Percentiles rank a stretch among this genome's conserved stretches.
Evolutionary conservation across 2,113 vertebrate genomes (phyloP).

Genomic region (Cinclus cinclus): DNA sequence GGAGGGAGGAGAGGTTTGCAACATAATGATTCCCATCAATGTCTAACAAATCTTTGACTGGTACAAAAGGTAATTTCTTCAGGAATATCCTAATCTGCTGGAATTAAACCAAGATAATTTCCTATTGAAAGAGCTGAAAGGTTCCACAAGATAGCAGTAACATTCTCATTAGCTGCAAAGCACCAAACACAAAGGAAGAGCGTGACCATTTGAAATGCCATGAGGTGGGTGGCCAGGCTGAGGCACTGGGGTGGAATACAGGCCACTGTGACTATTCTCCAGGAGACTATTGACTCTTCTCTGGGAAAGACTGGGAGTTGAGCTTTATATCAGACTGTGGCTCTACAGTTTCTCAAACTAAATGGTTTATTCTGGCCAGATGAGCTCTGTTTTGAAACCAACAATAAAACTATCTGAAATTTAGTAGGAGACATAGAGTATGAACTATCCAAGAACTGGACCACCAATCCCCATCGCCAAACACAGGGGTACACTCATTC

Average conservation of each 20-base stretch:
- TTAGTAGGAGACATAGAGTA: background rate
- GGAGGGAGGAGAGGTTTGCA: background rate
- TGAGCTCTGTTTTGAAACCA: background rate
- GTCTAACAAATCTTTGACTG: background rate
- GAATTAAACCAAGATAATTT: background rate
- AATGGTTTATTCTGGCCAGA: background rate
- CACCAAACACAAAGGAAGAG: background rate
- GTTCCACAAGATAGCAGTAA: background rate
- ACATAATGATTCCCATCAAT: background rate
- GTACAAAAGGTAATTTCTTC: background rate
- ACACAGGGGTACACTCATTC: fast-evolving
- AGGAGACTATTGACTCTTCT: background rate
- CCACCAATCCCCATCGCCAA: background rate
- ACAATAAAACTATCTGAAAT: background rate
- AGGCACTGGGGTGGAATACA: background rate
- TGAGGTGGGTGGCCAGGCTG: background rate
- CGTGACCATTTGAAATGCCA: background rate
- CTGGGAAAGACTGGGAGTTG: background rate
- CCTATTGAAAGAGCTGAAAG: background rate
- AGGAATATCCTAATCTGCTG: background rate
- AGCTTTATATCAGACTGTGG: fast-evolving
- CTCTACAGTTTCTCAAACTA: background rate
- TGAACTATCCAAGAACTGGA: background rate
- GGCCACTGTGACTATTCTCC: background rate
- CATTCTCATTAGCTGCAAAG: background rate